Percentiles rank a stretch among this genome's conserved stretches.
phyloP scores from a whole-genome alignment of 2,888 invertebrate genomes.

The Synergus laeviventris region DNA sequence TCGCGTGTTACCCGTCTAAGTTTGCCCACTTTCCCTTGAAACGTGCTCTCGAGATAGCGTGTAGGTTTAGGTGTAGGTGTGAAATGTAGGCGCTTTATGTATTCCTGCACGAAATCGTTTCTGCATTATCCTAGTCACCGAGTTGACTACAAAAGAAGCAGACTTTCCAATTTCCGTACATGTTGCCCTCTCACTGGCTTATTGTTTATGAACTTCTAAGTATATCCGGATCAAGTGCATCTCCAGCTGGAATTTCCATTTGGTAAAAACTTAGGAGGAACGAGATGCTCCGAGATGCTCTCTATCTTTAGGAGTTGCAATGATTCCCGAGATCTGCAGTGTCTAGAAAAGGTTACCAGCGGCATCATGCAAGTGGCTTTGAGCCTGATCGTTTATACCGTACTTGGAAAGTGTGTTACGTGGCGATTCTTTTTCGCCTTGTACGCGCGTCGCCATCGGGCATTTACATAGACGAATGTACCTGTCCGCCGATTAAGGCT shows the following conservation, averaged over 20 bases:
- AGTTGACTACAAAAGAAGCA: constrained; percentile 5
- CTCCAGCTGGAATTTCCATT: too few species aligned
- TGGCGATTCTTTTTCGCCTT: constrained; percentile 51
- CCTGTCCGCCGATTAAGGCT: constrained; percentile 55
- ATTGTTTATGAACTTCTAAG: neutral
- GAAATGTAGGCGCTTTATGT: constrained; percentile 59
- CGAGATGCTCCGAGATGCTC: too few species aligned
- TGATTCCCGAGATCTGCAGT: neutral
- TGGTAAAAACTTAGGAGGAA: too few species aligned
- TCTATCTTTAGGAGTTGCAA: neutral
- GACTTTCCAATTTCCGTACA: constrained; percentile 26
- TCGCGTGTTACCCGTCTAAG: constrained; percentile 43
- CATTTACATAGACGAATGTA: constrained; percentile 62
- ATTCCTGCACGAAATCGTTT: constrained; percentile 55
- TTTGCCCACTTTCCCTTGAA: constrained; percentile 37
- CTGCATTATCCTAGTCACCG: constrained; percentile 40
- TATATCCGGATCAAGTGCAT: too few species aligned
- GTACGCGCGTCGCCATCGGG: constrained; percentile 55
- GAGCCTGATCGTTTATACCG: constrained; percentile 36
- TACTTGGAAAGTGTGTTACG: constrained; percentile 40
- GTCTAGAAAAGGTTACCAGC: constrained; percentile 14
- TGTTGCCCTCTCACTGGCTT: constrained; percentile 11
- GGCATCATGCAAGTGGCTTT: constrained; percentile 27
- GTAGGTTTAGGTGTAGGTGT: constrained; percentile 56
- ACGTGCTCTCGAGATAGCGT: constrained; percentile 15